Percentiles rank a stretch among this genome's conserved stretches.
These are phyloP conservation scores for Falcunculus frontatus DNA, from an alignment of 2,113 vertebrate genomes.

Conservation along the genomic window DNA sequence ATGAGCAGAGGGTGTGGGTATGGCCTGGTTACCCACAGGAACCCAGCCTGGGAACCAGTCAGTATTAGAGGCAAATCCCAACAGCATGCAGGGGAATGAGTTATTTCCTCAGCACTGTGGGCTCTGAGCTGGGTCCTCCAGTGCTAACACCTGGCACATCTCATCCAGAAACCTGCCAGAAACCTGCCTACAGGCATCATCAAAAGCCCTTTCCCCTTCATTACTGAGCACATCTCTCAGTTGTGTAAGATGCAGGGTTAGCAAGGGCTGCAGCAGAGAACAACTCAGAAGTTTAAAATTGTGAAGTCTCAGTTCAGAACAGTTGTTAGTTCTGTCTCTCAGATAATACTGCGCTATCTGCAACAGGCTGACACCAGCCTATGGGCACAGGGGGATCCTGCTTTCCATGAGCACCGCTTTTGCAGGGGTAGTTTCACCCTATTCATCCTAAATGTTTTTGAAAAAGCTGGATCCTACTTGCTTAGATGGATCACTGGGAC, in stretches of 20 bases:
- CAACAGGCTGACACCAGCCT: background rate
- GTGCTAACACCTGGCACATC: background rate
- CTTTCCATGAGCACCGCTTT: background rate
- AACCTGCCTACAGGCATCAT: background rate
- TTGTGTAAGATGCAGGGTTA: background rate
- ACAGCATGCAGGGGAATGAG: background rate
- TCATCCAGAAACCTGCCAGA: background rate
- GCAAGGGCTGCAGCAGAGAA: background rate
- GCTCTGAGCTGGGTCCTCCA: background rate
- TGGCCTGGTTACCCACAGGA: background rate
- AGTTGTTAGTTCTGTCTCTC: background rate
- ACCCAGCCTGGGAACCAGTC: background rate
- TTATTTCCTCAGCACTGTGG: background rate
- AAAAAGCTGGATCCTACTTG: background rate
- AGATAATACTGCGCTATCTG: background rate
- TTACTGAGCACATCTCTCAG: background rate
- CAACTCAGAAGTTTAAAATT: background rate
- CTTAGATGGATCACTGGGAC: background rate
- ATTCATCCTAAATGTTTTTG: background rate
- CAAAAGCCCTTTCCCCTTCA: background rate
- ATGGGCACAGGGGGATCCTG: accelerated
- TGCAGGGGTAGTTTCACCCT: background rate
- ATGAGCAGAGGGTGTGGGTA: background rate
- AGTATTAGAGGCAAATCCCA: background rate
- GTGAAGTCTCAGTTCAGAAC: background rate